A percentile compares a stretch with the other conserved stretches of the same genome.
These are phyloP conservation scores for Candidula unifasciata DNA, from an alignment of 2,888 invertebrate species.

Conservation along the genomic window DNA sequence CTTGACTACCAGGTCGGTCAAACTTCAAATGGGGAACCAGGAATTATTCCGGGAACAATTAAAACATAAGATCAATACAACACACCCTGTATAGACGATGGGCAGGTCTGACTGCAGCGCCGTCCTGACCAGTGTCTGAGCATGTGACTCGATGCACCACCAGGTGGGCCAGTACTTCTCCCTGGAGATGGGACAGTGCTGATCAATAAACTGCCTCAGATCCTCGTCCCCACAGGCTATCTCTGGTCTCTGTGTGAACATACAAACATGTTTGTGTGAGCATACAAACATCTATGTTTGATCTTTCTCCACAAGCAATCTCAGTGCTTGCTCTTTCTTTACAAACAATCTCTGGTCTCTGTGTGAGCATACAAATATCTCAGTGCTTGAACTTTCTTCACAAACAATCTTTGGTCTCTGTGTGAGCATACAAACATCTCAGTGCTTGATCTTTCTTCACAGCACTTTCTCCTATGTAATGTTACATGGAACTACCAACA, in stretches of 20 bases:
- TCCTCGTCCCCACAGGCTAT: conserved; percentile 66
- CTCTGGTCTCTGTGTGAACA: conserved; percentile 62
- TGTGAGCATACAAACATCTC: too few relatives aligned
- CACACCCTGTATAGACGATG: conserved; percentile 68
- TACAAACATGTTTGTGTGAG: not conserved
- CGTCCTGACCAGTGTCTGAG: conserved; percentile 72
- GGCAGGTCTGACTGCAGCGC: conserved; percentile 65
- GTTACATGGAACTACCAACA: too few relatives aligned
- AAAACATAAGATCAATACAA: too few relatives aligned
- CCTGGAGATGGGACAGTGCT: conserved; percentile 67
- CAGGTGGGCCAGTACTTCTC: conserved; percentile 75
- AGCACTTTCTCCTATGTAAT: too few relatives aligned
- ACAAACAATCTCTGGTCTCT: conserved; percentile 69
- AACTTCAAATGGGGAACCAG: too few relatives aligned
- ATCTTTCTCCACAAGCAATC: too few relatives aligned
- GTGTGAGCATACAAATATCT: not conserved
- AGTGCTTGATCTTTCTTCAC: too few relatives aligned
- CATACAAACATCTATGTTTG: too few relatives aligned
- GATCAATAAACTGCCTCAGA: conserved; percentile 64
- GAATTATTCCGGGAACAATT: too few relatives aligned
- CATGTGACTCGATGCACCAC: conserved; percentile 76
- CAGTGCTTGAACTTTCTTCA: too few relatives aligned
- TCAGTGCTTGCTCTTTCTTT: too few relatives aligned
- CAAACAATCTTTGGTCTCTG: conserved; percentile 70
- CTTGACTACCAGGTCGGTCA: too few relatives aligned